These are phyloP conservation scores for Antitype chi DNA, from an alignment of 2,888 invertebrate genomes.

Conservation along the genomic window DNA sequence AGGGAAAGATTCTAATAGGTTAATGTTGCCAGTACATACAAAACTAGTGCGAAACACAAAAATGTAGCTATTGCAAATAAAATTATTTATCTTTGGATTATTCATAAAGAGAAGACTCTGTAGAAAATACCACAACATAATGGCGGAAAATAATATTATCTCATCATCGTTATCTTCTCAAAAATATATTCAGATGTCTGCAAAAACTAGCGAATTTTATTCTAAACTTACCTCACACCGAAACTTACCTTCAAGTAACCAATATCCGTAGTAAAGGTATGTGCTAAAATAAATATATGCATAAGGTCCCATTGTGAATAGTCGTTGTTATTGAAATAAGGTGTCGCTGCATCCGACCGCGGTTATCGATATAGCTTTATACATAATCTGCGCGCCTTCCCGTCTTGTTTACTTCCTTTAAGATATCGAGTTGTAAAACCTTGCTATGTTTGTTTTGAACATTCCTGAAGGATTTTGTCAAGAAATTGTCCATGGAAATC, in stretches of 20 bases:
- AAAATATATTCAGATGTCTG: not conserved
- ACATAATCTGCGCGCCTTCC: slow-evolving; percentile 77
- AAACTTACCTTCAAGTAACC: slow-evolving; percentile 44
- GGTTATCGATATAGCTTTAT: slow-evolving; percentile 81
- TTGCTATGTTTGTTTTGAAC: slow-evolving; percentile 57
- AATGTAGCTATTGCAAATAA: too few species aligned
- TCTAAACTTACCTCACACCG: slow-evolving; percentile 8
- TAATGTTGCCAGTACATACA: too few species aligned
- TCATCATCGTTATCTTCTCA: not conserved
- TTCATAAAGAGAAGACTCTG: not conserved
- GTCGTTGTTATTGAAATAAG: slow-evolving; percentile 87
- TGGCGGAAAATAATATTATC: not conserved
- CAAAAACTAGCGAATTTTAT: not conserved
- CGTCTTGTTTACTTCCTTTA: slow-evolving; percentile 74
- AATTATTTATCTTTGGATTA: too few species aligned
- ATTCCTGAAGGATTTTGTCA: slow-evolving; percentile 44
- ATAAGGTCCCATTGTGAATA: slow-evolving; percentile 77
- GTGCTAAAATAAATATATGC: slow-evolving; percentile 77
- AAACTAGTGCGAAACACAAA: too few species aligned
- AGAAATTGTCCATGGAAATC: slow-evolving; percentile 32
- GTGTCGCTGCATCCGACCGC: slow-evolving; percentile 78
- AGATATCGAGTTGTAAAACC: slow-evolving; percentile 72
- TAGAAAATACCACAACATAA: not conserved
- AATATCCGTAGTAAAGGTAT: slow-evolving; percentile 66
- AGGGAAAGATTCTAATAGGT: too few species aligned